Evolutionary conservation across 2,797 vertebrate genomes (phyloP).

Genomic region (Serranus cabrilla): DNA sequence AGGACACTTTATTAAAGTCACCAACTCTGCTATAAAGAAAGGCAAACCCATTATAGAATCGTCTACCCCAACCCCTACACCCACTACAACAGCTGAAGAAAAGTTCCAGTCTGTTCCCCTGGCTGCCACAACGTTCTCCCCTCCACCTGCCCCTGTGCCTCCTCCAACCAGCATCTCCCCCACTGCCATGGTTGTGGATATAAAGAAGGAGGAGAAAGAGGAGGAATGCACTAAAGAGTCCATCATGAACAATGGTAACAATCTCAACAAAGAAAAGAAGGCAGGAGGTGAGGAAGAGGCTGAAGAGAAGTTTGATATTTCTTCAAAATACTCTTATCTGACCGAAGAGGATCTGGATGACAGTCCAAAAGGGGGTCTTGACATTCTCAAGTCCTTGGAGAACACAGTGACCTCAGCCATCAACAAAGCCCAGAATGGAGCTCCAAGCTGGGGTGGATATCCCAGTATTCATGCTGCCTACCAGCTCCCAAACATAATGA

Average conservation of each 20-base stretch:
- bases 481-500: conserved; percentile 99
- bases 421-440: conserved; percentile 99
- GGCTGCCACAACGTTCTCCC: conserved; percentile 95
- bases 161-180: conserved; percentile 92
- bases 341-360: conserved; percentile 98
- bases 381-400: conserved; percentile 98
- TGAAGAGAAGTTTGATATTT: conserved; percentile 96
- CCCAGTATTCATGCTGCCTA: conserved; percentile 99
- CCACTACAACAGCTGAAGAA: conserved; percentile 88
- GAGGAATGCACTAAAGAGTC: conserved; percentile 88
- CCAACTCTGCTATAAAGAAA: conserved; percentile 98
- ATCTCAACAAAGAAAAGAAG: conserved; percentile 89
- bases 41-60: conserved; percentile 96
- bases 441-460: conserved; percentile 98
- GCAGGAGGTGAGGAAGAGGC: conserved; percentile 86
- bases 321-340: conserved; percentile 97
- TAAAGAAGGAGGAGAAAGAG: conserved; percentile 98
- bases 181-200: conserved; percentile 86
- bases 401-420: conserved; percentile 98
- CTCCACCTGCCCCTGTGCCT: conserved; percentile 92
- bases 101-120: conserved; percentile 97
- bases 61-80: conserved; percentile 79
- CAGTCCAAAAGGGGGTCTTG: conserved; percentile 96
- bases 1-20: conserved; percentile 99
- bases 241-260: conserved; percentile 66